Percentiles rank a stretch among this genome's conserved stretches.
Conservation (phyloP, 2,797 vertebrate species). For the Melanotaenia boesemani region DNA sequence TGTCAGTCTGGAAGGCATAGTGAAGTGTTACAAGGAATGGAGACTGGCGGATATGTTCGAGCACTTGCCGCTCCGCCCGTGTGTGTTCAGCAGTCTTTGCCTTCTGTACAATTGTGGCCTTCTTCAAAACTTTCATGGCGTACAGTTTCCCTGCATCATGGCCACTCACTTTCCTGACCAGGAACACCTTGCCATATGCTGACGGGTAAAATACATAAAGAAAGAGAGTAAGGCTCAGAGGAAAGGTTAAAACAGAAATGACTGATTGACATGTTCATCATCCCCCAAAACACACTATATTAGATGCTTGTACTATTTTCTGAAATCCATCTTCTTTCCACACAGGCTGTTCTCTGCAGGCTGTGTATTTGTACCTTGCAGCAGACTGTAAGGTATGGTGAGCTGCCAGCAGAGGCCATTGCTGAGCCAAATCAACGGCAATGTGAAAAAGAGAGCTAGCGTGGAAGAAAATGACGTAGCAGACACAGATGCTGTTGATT, state of each 20-base stretch:
- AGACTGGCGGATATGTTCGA: slow-evolving; percentile 96
- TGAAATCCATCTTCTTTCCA: slow-evolving; percentile 10
- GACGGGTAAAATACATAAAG: slow-evolving; percentile 46
- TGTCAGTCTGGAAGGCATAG: slow-evolving; percentile 98
- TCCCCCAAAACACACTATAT: slow-evolving; percentile 9
- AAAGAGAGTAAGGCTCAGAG: slow-evolving; percentile 30
- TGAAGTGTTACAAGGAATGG: slow-evolving; percentile 96
- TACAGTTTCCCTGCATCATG: slow-evolving; percentile 95
- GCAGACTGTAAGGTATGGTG: neutral
- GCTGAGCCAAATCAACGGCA: neutral
- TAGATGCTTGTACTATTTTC: neutral
- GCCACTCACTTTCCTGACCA: slow-evolving; percentile 96
- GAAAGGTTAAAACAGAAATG: neutral
- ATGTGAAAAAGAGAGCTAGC: neutral
- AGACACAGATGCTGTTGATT: neutral
- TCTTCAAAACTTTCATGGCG: slow-evolving; percentile 99
- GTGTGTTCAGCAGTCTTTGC: slow-evolving; percentile 98
- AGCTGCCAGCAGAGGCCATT: neutral
- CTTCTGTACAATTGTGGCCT: slow-evolving; percentile 98
- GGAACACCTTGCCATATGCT: slow-evolving; percentile 98
- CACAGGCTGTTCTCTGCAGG: neutral
- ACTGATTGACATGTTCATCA: neutral
- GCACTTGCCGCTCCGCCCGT: slow-evolving; percentile 92
- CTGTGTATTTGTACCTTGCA: neutral
- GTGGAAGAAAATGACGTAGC: neutral